Evolutionary conservation across 30 jellyfish, hydroid and myxozoan genomes (phyloP), one percentile per base, ranked within the genome.

Genomic region (Cassiopea xamachana): DNA sequence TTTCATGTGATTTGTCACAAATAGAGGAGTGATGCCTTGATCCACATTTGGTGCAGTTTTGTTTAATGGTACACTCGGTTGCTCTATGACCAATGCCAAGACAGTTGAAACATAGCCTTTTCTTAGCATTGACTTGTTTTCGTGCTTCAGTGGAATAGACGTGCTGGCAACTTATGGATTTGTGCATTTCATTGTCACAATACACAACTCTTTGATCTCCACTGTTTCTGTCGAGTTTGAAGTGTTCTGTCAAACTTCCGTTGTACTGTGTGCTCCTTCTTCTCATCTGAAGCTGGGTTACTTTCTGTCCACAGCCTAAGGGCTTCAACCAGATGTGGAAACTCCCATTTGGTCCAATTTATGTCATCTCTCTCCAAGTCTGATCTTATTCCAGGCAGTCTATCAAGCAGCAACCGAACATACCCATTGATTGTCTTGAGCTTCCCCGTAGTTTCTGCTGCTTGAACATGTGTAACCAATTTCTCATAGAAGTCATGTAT

Each of bases 401-500:
- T 81, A 59, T 14, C 71, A 14, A 50, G 85, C 47, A 7, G 45
- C 43, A 50, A 76, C 68, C 71, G 72, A 8, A 7, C 85, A 14
- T 17, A 14, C 48, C 92, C 92, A 39, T 68, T 69, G 89, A 69
- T 69, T 71, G 48, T 14, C 44, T 45, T 84, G 17, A 69, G 60
- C 45, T 69, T 27, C 47, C 92, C 77, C 92, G 69, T 69, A 46
- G 75, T 84, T 44, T 84, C 94, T 72, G 72, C 76, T 49, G 94
- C 82, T 61, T 82, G 97, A 27, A 82, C 91, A 68, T 73, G 48
- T 39, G 75, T 90, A 17, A 81, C 75, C 49, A 90, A 68, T 12
- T 47, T 83, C 76, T 82, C 94, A 73, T 67, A 90, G 83, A 82
- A 90, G 17, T 80, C 88, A 62, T 89, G 93, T 55, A 82, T 48